phyloP scores from a whole-genome alignment of 2,888 invertebrate species.

The Spodoptera littoralis region DNA sequence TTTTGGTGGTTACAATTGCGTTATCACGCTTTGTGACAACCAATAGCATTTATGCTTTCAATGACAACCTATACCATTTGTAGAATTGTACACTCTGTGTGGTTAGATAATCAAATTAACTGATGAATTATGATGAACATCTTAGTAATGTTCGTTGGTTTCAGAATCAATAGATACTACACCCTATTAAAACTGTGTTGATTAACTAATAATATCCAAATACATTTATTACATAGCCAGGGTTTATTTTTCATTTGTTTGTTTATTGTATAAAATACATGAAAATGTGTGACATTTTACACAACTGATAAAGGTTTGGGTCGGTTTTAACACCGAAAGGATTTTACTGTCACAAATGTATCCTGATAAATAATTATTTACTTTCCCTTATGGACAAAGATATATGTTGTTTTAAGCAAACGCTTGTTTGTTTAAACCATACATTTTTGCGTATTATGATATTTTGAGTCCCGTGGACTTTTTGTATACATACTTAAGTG shows the following conservation, averaged over 20 bases:
- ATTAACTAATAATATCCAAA: no score
- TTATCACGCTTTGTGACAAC: constrained; percentile 37
- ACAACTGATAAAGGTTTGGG: constrained; percentile 5
- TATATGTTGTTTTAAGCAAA: no score
- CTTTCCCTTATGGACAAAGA: constrained; percentile 16
- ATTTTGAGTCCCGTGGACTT: no score
- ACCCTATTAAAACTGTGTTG: no score
- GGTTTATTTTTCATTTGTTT: no score
- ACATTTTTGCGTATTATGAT: no score
- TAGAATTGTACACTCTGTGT: constrained; percentile 2
- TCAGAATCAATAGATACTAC: no score
- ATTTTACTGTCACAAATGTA: constrained; percentile 9
- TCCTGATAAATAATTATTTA: constrained; percentile 8
- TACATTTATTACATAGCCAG: no score
- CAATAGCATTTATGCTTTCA: constrained; percentile 19
- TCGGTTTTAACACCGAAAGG: constrained; percentile 18
- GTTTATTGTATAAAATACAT: neutral
- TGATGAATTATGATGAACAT: neutral
- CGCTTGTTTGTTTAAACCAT: no score
- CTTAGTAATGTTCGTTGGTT: no score
- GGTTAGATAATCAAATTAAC: neutral
- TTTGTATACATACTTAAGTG: no score
- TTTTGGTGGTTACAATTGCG: constrained; percentile 41
- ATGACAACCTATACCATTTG: constrained; percentile 21
- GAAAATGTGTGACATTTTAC: constrained; percentile 28